Conservation (phyloP, 2,797 vertebrate species). For the Spinus pinus region DNA sequence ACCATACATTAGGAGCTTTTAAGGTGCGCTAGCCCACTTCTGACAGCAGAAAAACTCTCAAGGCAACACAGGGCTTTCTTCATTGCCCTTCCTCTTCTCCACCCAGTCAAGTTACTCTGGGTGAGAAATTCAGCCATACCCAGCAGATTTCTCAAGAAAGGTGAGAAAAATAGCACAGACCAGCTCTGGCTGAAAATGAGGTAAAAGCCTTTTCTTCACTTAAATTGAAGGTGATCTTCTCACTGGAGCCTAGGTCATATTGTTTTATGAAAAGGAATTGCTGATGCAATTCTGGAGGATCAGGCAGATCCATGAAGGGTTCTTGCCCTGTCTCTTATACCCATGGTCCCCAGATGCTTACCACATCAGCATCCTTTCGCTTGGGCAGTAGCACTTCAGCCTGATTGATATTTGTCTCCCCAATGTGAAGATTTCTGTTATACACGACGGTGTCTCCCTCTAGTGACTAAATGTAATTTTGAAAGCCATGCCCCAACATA, state of each 20-base stretch:
- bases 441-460: constrained; percentile 10
- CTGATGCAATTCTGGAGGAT: not conserved
- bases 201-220: not conserved
- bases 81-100: not conserved
- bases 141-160: not conserved
- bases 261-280: not conserved
- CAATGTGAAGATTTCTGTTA: not conserved
- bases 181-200: not conserved
- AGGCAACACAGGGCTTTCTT: not conserved
- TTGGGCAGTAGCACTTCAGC: not conserved
- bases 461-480: constrained; percentile 44
- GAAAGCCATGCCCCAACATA: not conserved
- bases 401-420: not conserved
- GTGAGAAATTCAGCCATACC: not conserved
- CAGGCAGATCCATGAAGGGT: not conserved
- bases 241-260: not conserved
- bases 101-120: not conserved
- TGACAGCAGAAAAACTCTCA: not conserved
- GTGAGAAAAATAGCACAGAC: fast-evolving
- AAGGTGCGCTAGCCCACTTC: not conserved
- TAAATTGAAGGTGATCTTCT: not conserved
- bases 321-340: not conserved
- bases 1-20: fast-evolving
- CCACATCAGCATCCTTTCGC: not conserved
- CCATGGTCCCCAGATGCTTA: not conserved